Conservation (phyloP, 2,113 vertebrate species). For the Falcunculus frontatus region DNA sequence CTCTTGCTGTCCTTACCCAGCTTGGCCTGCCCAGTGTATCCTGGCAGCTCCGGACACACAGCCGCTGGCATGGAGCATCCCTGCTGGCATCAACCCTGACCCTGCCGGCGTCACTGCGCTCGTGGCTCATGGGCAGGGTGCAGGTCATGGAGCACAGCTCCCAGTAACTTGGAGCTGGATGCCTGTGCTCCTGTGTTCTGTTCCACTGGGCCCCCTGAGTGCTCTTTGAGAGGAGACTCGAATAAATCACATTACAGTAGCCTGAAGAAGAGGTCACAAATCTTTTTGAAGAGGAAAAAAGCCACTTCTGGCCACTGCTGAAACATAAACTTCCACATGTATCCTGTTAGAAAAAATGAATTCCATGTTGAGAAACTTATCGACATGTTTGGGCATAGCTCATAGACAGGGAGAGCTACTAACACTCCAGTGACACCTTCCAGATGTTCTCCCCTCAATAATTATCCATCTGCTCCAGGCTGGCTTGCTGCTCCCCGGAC, state of each 20-base stretch:
- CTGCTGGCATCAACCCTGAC: too few relatives aligned
- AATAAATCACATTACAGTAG: conserved; percentile 58
- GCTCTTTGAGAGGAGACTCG: not conserved
- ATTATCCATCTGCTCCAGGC: not conserved
- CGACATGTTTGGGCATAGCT: conserved; percentile 24
- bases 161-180: not conserved
- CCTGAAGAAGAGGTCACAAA: conserved; percentile 52
- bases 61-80: rapidly evolving
- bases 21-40: not conserved
- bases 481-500: not conserved
- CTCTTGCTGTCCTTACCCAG: not conserved
- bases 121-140: not conserved
- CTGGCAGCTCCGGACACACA: rapidly evolving
- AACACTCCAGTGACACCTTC: conserved; percentile 35
- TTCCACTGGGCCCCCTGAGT: not conserved
- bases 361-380: conserved; percentile 56
- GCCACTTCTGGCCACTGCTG: conserved; percentile 30
- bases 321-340: conserved; percentile 56
- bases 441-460: conserved; percentile 40
- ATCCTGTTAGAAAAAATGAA: conserved; percentile 62
- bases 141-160: not conserved
- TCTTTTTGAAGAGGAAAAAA: conserved; percentile 58
- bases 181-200: not conserved
- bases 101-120: rapidly evolving
- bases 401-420: conserved; percentile 20